Conservation (phyloP, 2,113 vertebrate species). For the Saccopteryx leptura region DNA sequence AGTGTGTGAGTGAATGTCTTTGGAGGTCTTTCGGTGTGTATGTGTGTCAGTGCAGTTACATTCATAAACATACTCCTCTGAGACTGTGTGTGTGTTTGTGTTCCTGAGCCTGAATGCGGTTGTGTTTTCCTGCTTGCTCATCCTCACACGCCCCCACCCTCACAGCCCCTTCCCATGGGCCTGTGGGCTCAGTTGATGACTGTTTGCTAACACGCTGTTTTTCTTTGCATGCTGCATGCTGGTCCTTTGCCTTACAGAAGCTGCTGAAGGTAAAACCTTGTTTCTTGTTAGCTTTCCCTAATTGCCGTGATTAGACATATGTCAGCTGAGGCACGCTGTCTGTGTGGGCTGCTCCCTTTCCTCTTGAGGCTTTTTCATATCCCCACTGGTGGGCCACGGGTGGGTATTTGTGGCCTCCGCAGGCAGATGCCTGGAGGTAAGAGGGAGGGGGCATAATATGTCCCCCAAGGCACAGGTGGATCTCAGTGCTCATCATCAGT, state of each 20-base stretch:
- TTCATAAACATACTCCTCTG: neutral
- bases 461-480: neutral
- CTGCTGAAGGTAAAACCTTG: constrained; percentile 95
- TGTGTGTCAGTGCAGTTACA: neutral
- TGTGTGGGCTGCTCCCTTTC: constrained; percentile 58
- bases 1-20: neutral
- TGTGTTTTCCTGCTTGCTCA: constrained; percentile 8
- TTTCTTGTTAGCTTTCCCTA: constrained; percentile 82
- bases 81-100: neutral
- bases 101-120: neutral
- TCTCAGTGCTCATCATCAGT: neutral
- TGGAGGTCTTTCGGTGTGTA: neutral
- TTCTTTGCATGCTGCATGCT: constrained; percentile 99
- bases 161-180: neutral
- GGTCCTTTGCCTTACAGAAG: constrained; percentile 95
- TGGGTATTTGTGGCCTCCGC: constrained; percentile 48
- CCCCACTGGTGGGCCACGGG: constrained; percentile 24
- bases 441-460: neutral
- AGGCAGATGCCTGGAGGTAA: neutral
- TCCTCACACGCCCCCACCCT: constrained; percentile 19
- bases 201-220: constrained; percentile 92
- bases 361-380: constrained; percentile 23
- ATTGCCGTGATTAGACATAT: constrained; percentile 80
- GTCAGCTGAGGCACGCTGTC: constrained; percentile 62
- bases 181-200: constrained; percentile 59